A percentile compares a stretch with the other conserved stretches of the same genome.
These are phyloP conservation scores for Trissolcus brochymenae DNA, from an alignment of 2,888 invertebrate genomes.

Conservation along the genomic window DNA sequence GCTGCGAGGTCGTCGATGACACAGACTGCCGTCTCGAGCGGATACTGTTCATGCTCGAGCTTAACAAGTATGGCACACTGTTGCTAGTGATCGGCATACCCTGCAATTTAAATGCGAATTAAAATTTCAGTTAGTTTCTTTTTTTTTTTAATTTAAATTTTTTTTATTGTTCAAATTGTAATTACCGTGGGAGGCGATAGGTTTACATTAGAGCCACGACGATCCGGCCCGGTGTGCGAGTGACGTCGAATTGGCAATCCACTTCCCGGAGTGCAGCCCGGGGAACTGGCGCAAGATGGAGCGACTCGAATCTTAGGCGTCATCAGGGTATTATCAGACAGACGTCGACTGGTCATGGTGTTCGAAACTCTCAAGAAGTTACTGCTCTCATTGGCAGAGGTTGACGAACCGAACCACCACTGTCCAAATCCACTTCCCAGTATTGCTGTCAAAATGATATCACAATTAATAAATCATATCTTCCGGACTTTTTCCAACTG, in stretches of 20 bases:
- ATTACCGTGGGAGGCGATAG: conserved; percentile 92
- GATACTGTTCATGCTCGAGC: conserved; percentile 87
- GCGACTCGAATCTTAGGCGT: conserved; percentile 92
- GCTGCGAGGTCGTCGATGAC: conserved; percentile 82
- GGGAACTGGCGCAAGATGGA: conserved; percentile 91
- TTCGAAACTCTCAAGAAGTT: conserved; percentile 91
- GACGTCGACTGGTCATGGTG: conserved; percentile 88
- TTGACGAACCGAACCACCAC: conserved; percentile 91
- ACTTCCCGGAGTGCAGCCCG: conserved; percentile 82
- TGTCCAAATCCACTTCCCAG: conserved; percentile 78
- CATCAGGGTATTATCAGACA: conserved; percentile 94
- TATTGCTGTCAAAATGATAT: conserved; percentile 76
- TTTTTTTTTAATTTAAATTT: neutral
- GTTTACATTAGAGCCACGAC: conserved; percentile 89
- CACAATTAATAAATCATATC: neutral
- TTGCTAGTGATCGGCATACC: conserved; percentile 92
- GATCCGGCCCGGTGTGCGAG: conserved; percentile 93
- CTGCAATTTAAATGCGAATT: neutral
- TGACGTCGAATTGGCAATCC: conserved; percentile 91
- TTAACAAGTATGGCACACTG: conserved; percentile 90
- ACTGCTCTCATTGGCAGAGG: conserved; percentile 85
- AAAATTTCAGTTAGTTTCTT: neutral
- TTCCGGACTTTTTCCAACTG: conserved; percentile 64
- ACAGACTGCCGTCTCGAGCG: conserved; percentile 85
- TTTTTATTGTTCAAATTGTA: neutral